These are phyloP conservation scores for Tympanoctomys barrerae DNA, from an alignment of 2,797 vertebrate species.

Conservation along the genomic window DNA sequence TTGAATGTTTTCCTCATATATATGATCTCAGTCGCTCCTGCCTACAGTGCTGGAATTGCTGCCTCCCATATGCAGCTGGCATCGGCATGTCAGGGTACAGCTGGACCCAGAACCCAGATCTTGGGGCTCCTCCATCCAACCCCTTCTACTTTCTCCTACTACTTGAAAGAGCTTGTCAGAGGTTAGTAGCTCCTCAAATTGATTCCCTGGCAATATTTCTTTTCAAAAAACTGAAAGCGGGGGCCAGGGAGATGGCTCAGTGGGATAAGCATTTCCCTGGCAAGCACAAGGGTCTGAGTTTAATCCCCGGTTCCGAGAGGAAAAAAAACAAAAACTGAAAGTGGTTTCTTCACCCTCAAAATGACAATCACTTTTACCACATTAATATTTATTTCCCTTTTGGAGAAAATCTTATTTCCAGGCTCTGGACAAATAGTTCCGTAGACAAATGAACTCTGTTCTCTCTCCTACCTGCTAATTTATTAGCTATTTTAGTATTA, in stretches of 20 bases:
- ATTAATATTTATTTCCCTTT: constrained; percentile 67
- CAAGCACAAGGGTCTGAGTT: no score
- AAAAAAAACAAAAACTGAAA: not conserved
- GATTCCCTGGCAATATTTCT: constrained; percentile 31
- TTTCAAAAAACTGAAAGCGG: not conserved
- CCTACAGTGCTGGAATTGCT: no score
- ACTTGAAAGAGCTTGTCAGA: constrained; percentile 26
- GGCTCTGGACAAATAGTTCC: constrained; percentile 67
- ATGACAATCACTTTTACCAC: constrained; percentile 48
- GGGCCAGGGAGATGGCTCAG: no score
- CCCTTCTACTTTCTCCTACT: not conserved
- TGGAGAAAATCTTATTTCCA: constrained; percentile 65
- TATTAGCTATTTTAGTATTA: constrained; percentile 66
- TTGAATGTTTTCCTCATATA: constrained; percentile 67
- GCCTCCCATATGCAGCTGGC: not conserved
- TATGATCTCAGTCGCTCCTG: constrained; percentile 17
- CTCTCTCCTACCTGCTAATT: constrained; percentile 55
- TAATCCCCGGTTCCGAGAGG: no score
- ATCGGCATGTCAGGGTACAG: not conserved
- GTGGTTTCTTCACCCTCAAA: constrained; percentile 57
- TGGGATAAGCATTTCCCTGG: no score
- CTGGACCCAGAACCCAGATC: not conserved
- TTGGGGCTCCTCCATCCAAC: not conserved
- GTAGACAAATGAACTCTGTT: constrained; percentile 46
- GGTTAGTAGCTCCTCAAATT: not conserved